Base-by-base conservation (phyloP, 2,888 invertebrate genomes). In the Mystacides longicornis region DNA sequence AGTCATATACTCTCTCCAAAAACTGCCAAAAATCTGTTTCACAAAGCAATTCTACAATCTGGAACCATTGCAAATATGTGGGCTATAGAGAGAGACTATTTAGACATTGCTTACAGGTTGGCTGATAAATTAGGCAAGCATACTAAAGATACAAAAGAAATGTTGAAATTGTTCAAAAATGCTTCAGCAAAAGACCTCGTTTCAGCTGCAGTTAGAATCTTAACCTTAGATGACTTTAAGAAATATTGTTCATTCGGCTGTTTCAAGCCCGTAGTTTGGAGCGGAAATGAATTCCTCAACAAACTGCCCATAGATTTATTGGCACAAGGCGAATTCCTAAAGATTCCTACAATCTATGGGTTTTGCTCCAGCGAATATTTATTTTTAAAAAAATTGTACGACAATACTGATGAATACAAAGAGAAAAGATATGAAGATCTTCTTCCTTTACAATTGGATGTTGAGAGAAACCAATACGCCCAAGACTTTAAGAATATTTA, bases 331-430 rank as follows among this genome's bases (percentile, higher is more conserved):
- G 66, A 67, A 33, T 71, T 72, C 27, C 66, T 74, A 19, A 69
- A 73, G 0, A 75, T 78, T 4, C 80, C 82, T 1, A 65, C 73
- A 0, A 71, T 81, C 2, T 69, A 78, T 60, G 81, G 82, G 0
- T 66, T 80, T 1, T 80, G 75, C 51, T 77, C 78, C 0, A 77
- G 16, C 3, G 37, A 37, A 37, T 37, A 37, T 14, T 16, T 37
- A n/a, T 7, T 37, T n/a, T 16, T 37, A 4, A 16, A 14, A 37
- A 16, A 16, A 4, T 14, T 37, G 16, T 37, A n/a, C 14, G 16
- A 37, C 14, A 37, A 37, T 14, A n/a, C 16, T 3, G 16, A 37
- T 14, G 37, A 37, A 37, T 37, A 37, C 37, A 37, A 14, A 7
- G 37, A 37, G 14, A 37, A 37, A 16, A 3, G 16, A 7, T 37